Percentiles rank a stretch among this genome's conserved stretches.
These are phyloP conservation scores for Ophioninae sp. DNA, from an alignment of 2,888 invertebrate genomes.

Conservation along the genomic window DNA sequence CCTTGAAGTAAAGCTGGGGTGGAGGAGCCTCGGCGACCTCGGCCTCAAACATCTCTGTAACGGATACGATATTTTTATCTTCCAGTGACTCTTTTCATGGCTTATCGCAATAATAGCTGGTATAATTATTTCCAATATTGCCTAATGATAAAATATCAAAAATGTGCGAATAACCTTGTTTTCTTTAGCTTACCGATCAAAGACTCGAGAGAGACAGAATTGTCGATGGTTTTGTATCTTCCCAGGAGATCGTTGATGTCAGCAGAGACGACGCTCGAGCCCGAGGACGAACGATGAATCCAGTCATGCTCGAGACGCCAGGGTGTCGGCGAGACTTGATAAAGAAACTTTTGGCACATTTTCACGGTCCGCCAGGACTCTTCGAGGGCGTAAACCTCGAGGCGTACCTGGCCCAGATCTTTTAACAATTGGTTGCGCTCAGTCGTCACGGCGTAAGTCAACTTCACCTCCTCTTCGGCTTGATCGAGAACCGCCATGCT, in stretches of 20 bases:
- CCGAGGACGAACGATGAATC: constrained; percentile 66
- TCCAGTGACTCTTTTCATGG: too few relatives aligned
- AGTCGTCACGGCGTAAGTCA: constrained; percentile 75
- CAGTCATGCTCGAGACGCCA: constrained; percentile 84
- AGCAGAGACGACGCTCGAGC: constrained; percentile 45
- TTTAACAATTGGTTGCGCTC: constrained; percentile 69
- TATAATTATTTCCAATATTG: background rate
- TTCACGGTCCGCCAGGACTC: constrained; percentile 85
- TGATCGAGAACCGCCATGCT: constrained; percentile 83
- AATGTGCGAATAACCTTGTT: background rate
- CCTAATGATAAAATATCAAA: background rate
- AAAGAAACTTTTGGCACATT: constrained; percentile 87
- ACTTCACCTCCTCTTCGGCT: constrained; percentile 81
- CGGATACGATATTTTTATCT: background rate
- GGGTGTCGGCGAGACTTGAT: constrained; percentile 85
- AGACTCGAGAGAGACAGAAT: constrained; percentile 68
- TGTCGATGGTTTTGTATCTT: constrained; percentile 64
- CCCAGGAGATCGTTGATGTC: constrained; percentile 65
- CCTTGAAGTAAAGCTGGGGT: constrained; percentile 83
- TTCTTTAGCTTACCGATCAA: constrained; percentile 67
- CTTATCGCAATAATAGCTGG: background rate
- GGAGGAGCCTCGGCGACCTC: constrained; percentile 81
- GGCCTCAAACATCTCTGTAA: constrained; percentile 80
- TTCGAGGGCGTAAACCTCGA: constrained; percentile 84
- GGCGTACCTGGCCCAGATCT: constrained; percentile 70